These are phyloP conservation scores for Tachycineta bicolor DNA, from an alignment of 2,113 vertebrate species.

Conservation along the genomic window DNA sequence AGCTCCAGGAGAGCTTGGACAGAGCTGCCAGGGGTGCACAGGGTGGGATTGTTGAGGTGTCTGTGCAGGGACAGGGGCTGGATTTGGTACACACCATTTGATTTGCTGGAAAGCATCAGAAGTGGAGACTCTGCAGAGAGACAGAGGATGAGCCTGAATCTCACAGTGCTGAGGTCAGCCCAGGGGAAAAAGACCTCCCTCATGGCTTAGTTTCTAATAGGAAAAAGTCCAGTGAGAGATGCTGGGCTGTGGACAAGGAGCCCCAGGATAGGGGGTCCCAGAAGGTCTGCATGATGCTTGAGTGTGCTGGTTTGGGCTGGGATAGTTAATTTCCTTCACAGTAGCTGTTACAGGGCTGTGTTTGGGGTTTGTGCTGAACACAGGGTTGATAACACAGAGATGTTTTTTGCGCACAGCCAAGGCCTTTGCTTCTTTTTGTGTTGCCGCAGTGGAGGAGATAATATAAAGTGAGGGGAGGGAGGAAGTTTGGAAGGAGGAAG, in stretches of 20 bases:
- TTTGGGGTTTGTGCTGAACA: not conserved
- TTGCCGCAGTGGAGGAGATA: not conserved
- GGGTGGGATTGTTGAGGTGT: too few relatives aligned
- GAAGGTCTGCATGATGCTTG: fast-evolving
- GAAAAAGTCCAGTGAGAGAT: not conserved
- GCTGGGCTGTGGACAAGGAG: not conserved
- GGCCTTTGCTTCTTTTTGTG: not conserved
- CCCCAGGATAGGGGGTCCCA: not conserved
- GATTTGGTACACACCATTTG: not conserved
- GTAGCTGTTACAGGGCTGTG: not conserved
- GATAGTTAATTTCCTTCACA: not conserved
- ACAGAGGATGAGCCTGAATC: not conserved
- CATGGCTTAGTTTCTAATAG: not conserved
- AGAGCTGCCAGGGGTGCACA: too few relatives aligned
- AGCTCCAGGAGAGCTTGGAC: too few relatives aligned
- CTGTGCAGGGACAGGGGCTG: not conserved
- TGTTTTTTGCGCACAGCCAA: not conserved
- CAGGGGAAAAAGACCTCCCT: not conserved
- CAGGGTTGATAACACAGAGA: not conserved
- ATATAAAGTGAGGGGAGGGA: not conserved
- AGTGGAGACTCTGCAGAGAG: not conserved
- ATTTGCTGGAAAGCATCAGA: not conserved
- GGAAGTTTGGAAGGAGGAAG: not conserved
- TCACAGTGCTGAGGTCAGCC: not conserved
- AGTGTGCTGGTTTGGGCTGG: not conserved